Base-by-base conservation (phyloP, 2,888 invertebrate genomes). In the Pristionchus arcanus region DNA sequence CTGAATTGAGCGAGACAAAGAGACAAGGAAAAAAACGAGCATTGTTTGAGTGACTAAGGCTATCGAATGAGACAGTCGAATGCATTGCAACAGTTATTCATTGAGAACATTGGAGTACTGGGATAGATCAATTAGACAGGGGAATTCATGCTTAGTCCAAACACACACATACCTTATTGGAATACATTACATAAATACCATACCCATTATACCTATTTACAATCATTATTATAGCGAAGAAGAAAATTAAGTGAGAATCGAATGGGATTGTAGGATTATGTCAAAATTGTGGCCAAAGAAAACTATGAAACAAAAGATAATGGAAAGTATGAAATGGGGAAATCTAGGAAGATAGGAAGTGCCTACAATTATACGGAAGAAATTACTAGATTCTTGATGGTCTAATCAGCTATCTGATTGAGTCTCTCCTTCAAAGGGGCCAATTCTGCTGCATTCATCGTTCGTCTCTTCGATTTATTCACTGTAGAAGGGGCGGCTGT, bases 371-470 rank as follows among this genome's bases (percentile, higher is more conserved):
- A 49, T 9, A 49, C 9, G 42, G 42, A 1, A 13, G 42, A 11
- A 13, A 49, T 11, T 49, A 13, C 42, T 49, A 11, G 42, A 74
- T 7, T 34, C 74, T 25, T 16, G 34, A 11, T 21, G 34, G 13
- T 66, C n/a, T 66, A 66, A 66, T 66, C 77, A 37, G 53, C n/a
- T 34, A 87, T 87, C 25, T 88, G 88, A 59, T 88, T 88, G 31
- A 88, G 77, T 77, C 88, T 74, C 42, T 88, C 88, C 59, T 88
- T 88, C 55, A 88, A 37, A 55, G 88, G 88, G 2, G 53, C 88
- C 88, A 88, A 77, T 25, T 88, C 88, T 25, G 59, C 88, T 4
- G 88, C 77, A 34, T 74, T 88, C 19, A 88, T 53, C 37, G 88
- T 88, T 25, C 88, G n/a, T 55, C 88, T 49, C 59, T 88, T 88